Percentiles rank a stretch among this genome's conserved stretches.
Evolutionary conservation across 2,797 vertebrate genomes (phyloP).

Genomic region (Loris lydekkerianus): DNA sequence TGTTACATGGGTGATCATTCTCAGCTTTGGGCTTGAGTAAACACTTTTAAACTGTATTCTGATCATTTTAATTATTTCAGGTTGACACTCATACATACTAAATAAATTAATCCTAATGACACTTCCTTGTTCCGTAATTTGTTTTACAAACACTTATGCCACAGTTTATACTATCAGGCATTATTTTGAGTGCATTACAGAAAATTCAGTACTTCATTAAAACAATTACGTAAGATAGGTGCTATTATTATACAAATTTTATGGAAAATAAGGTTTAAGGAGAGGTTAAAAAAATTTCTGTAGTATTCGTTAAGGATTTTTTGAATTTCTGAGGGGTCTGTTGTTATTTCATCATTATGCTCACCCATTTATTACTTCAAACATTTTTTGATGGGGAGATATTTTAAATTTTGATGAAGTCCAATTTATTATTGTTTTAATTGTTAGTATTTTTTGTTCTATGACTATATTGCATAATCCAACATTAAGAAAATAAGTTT

Average conservation of each 20-base stretch:
- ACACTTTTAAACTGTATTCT: background rate
- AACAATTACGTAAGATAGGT: background rate
- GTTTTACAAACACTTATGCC: background rate
- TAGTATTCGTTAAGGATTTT: too few relatives aligned
- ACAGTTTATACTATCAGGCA: background rate
- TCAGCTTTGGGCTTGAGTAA: background rate
- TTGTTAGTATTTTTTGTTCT: background rate
- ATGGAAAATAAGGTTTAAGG: slow-evolving; percentile 33
- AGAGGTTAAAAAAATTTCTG: background rate
- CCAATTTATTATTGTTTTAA: background rate
- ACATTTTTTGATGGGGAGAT: too few relatives aligned
- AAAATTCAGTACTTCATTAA: background rate
- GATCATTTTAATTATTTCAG: background rate
- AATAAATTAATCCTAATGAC: background rate
- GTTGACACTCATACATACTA: background rate
- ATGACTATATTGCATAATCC: background rate
- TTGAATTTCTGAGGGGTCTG: too few relatives aligned
- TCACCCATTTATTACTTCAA: too few relatives aligned
- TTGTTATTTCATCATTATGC: too few relatives aligned
- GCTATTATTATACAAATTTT: slow-evolving; percentile 42
- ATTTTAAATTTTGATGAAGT: too few relatives aligned
- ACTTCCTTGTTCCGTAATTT: background rate
- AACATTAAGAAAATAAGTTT: background rate
- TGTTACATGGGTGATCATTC: background rate
- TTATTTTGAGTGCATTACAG: background rate